A percentile compares a stretch with the other conserved stretches of the same genome.
These are phyloP conservation scores for Amphibalanus amphitrite DNA, from an alignment of 1,140 invertebrate genomes.

Conservation along the genomic window DNA sequence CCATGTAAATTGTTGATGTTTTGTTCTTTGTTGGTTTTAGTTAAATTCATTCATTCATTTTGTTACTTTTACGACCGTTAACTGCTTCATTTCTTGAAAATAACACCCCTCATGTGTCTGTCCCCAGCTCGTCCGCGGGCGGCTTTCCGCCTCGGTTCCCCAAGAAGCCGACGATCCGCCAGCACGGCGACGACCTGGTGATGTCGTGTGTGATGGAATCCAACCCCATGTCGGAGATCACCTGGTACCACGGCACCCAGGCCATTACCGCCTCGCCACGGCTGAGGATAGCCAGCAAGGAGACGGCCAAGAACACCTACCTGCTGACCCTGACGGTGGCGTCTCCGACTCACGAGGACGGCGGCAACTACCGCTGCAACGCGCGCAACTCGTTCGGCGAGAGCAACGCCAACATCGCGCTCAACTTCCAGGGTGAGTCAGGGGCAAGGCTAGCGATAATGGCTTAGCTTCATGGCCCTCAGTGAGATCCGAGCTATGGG, in stretches of 20 bases:
- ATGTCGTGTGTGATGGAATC: conserved; percentile 94
- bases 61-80: too few species aligned
- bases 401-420: conserved; percentile 98
- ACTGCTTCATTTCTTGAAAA: too few species aligned
- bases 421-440: conserved; percentile 92
- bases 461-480: too few species aligned
- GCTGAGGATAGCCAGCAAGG: conserved; percentile 20
- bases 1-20: too few species aligned
- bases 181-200: conserved; percentile 79
- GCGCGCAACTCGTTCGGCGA: conserved; percentile 95
- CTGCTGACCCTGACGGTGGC: conserved; percentile 77
- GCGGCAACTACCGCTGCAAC: conserved; percentile 96
- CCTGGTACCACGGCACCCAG: conserved; percentile 49
- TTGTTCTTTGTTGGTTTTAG: too few species aligned
- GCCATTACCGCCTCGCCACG: conserved; percentile 23
- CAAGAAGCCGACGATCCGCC: conserved; percentile 90
- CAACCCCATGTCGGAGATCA: conserved; percentile 83
- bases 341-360: conserved; percentile 85
- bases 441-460: too few species aligned
- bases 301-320: conserved; percentile 63
- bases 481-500: too few species aligned
- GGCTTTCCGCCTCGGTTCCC: conserved; percentile 74
- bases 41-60: too few species aligned
- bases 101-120: too few species aligned
- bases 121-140: too few species aligned